A percentile compares a stretch with the other conserved stretches of the same genome.
Evolutionary conservation across 2,113 vertebrate genomes (phyloP).

Genomic region (Rhineura floridana): DNA sequence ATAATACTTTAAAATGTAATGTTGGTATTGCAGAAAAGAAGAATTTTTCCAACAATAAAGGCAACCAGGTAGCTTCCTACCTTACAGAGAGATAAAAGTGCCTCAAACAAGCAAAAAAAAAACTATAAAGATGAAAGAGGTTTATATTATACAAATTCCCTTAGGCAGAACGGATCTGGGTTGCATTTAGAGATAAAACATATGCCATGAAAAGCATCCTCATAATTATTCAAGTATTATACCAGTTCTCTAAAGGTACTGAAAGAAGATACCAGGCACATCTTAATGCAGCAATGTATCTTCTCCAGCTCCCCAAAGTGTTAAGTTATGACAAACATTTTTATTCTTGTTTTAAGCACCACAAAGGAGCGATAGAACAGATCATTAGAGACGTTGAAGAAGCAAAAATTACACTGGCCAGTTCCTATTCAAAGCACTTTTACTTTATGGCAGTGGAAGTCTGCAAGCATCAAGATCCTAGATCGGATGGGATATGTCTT

Average conservation of each 20-base stretch:
- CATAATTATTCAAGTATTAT: constrained; percentile 1
- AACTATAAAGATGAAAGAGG: background rate
- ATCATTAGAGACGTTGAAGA: background rate
- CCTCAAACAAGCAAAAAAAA: background rate
- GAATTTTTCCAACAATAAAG: background rate
- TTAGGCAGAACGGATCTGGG: background rate
- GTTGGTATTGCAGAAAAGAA: background rate
- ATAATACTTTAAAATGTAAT: background rate
- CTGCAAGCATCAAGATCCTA: background rate
- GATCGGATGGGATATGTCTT: background rate
- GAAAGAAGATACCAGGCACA: background rate
- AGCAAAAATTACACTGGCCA: background rate
- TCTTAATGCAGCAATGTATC: background rate
- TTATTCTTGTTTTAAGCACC: background rate
- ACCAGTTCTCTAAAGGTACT: background rate
- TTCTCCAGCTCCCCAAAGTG: background rate
- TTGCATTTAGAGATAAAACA: background rate
- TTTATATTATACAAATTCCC: background rate
- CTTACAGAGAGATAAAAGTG: background rate
- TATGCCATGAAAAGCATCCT: background rate
- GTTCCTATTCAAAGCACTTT: too few species aligned
- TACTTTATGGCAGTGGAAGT: background rate
- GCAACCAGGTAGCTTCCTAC: background rate
- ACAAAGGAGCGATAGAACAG: background rate
- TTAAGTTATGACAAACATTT: background rate